Base-by-base conservation (phyloP, 2,113 vertebrate species). In the Onychostoma macrolepis region DNA sequence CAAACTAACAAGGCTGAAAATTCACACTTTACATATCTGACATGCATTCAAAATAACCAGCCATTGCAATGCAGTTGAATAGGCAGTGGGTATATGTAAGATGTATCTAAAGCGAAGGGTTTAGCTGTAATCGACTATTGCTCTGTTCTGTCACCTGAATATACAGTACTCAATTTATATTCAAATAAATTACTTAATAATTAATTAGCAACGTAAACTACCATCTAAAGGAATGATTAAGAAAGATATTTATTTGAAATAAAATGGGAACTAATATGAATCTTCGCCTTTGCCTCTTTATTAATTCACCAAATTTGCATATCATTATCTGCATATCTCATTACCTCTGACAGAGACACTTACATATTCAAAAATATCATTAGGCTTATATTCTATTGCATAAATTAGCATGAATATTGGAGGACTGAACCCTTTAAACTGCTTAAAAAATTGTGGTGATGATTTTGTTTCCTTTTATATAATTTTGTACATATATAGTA, bases 221-320 rank as follows among this genome's bases (percentile, higher is more conserved):
- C 90, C 92, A 92, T 92, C 87, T 86, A 88, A 91, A 4, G 8
- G 85, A 88, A 87, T 90, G 88, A 87, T 92, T 28, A 92, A 94
- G 91, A 93, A 90, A 86, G 24, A 93, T 92, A 87, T 65, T 86
- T 88, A 89, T 89, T 88, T 83, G 63, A 91, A 91, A 93, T 93
- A 94, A 93, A 94, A 93, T 92, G 90, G 90, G 91, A 92, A 90
- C 92, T 91, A 93, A 93, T 94, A 92, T 89, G 89, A 93, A 91
- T 89, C 88, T 89, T 87, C 90, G 89, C 91, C 93, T 90, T 92
- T 92, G 92, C 89, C 91, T 94, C 87, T 93, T 95, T 89, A 95
- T 94, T 95, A 94, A 95, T 95, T 95, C 92, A 93, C 80, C 15
- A 72, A 77, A 95, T 95, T 94, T 94, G 90, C 94, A 95, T 95